Percentiles rank a stretch among this genome's conserved stretches.
These are phyloP conservation scores for Falco berigora DNA, from an alignment of 2,797 vertebrate species.

Conservation along the genomic window DNA sequence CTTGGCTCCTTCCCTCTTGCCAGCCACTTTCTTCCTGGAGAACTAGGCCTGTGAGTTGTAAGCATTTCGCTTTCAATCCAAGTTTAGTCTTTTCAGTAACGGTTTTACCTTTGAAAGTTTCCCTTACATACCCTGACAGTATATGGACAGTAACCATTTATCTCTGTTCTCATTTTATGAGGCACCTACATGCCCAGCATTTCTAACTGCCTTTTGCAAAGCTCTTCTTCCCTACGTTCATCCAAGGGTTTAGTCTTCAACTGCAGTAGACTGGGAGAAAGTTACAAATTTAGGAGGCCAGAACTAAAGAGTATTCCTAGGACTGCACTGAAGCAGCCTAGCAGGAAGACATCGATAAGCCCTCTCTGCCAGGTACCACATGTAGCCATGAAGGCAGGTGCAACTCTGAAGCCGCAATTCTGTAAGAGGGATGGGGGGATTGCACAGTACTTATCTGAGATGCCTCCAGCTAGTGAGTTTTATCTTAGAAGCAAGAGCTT, in stretches of 20 bases:
- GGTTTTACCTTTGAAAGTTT: background rate
- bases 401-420: background rate
- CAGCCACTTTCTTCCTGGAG: background rate
- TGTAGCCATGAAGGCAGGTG: background rate
- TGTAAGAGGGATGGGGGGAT: background rate
- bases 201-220: background rate
- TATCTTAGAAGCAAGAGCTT: background rate
- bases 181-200: background rate
- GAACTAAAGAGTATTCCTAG: background rate
- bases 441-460: background rate
- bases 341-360: background rate
- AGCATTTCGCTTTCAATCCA: background rate
- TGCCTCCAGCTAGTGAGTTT: background rate
- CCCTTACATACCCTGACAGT: background rate
- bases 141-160: background rate
- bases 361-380: background rate
- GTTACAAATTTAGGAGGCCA: background rate
- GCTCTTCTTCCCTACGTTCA: background rate
- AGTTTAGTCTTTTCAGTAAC: background rate
- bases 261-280: rapidly evolving
- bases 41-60: background rate
- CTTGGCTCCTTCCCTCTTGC: background rate
- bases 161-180: background rate
- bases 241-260: background rate
- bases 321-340: background rate